Conservation (phyloP, 2,888 invertebrate species). For the Mesoligia furuncula region DNA sequence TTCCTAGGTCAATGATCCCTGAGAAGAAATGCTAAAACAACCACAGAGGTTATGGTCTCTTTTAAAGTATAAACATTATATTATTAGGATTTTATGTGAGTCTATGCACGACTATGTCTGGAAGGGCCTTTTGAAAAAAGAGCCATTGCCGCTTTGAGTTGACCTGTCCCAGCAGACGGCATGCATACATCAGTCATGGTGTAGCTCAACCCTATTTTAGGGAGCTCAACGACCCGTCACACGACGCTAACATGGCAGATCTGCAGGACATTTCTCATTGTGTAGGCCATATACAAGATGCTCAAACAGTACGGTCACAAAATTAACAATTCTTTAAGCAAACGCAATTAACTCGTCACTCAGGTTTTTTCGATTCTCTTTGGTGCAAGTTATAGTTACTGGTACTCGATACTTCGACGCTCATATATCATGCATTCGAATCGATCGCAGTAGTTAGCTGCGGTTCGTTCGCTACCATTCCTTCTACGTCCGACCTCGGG, state of each 20-base stretch:
- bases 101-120: not conserved
- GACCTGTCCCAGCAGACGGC: not conserved
- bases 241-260: not conserved
- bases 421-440: slow-evolving; percentile 47
- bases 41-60: not conserved
- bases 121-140: not conserved
- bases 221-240: not conserved
- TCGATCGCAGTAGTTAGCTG: slow-evolving; percentile 36
- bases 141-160: not conserved
- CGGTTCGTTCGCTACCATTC: slow-evolving; percentile 22
- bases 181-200: not conserved
- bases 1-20: not conserved
- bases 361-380: slow-evolving; percentile 9
- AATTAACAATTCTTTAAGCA: not conserved
- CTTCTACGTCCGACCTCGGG: slow-evolving; percentile 27
- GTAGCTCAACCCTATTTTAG: not conserved
- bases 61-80: too few relatives aligned
- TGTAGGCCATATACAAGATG: not conserved
- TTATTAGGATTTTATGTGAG: too few relatives aligned
- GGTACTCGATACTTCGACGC: slow-evolving; percentile 23
- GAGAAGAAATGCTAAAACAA: not conserved
- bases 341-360: not conserved
- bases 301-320: not conserved
- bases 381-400: not conserved
- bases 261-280: not conserved